Evolutionary conservation across 2,113 vertebrate genomes (phyloP).

Genomic region (Bagarius yarrelli): DNA sequence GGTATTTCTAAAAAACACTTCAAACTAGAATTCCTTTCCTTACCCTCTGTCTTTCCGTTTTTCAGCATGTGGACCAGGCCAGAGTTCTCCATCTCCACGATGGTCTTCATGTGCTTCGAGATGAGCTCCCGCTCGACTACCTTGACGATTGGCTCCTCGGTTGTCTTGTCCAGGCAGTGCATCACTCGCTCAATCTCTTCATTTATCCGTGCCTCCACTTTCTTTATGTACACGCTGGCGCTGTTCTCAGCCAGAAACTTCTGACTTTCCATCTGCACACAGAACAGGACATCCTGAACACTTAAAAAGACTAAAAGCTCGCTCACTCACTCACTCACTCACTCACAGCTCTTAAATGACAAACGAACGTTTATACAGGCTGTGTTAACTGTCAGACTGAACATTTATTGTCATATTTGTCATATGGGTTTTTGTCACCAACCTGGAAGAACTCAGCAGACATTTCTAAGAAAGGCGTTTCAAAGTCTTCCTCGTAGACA

Average conservation of each 20-base stretch:
- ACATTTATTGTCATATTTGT: background rate
- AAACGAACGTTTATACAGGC: background rate
- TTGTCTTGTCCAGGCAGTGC: slow-evolving; percentile 97
- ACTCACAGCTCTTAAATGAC: background rate
- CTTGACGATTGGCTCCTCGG: slow-evolving; percentile 94
- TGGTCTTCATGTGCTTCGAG: slow-evolving; percentile 98
- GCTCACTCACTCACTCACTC: background rate
- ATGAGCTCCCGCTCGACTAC: slow-evolving; percentile 96
- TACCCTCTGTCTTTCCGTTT: slow-evolving; percentile 96
- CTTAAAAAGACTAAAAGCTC: background rate
- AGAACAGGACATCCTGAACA: background rate
- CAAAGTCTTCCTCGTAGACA: slow-evolving; percentile 97
- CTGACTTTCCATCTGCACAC: slow-evolving; percentile 93
- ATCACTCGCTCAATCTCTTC: slow-evolving; percentile 97
- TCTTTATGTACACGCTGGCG: slow-evolving; percentile 98
- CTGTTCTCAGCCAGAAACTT: slow-evolving; percentile 98
- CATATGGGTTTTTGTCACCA: slow-evolving; percentile 35
- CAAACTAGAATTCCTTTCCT: background rate
- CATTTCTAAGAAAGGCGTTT: slow-evolving; percentile 96
- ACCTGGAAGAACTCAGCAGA: slow-evolving; percentile 99
- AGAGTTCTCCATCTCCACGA: slow-evolving; percentile 99
- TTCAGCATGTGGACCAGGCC: slow-evolving; percentile 98
- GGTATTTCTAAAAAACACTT: too few species aligned
- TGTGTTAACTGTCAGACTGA: background rate
- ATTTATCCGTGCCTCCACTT: slow-evolving; percentile 97